Evolutionary conservation across 2,113 vertebrate species (phyloP), one percentile per base, ranked within the genome.

Genomic region (Physeter macrocephalus): DNA sequence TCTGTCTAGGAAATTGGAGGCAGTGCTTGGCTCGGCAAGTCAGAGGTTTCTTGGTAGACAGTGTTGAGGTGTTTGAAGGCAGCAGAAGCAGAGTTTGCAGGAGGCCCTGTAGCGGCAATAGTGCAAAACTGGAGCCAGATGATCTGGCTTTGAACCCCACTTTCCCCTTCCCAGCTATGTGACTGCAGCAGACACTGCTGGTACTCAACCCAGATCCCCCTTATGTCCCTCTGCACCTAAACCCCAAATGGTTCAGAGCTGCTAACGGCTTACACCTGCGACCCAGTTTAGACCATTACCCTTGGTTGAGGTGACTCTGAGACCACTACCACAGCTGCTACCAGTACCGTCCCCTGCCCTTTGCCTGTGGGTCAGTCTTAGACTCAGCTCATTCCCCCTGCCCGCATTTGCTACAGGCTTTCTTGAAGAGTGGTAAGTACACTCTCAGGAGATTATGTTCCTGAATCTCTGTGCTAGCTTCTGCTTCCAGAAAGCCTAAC

Each of bases 331-430:
- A 8, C 12, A 17, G 64, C 82, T 14, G 6, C 8, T 4, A 2
- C 41, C 49, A 1, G 13, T 25, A 52, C 43, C 43, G 3, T 7
- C 5, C 8, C 36, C 31, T 23, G 4, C 57, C 27, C 4, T 25
- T 54, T 6, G 17, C 54, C 46, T 8, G 9, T 14, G 23, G 36
- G 14, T 39, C 15, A 34, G 2, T 66, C 75, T 12, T 14, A 34
- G 46, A 27, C 8, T 31, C 27, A 12, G 27, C 34, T 36, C 34
- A 12, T 5, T 5, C 3, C 12, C 5, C 25, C 3, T 0, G 2
- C 57, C 29, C 27, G 9, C 25, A 9, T 7, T 12, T 3, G 2
- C 23, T 12, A 12, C 69, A 34, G n/a, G n/a, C 82, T 77, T 82
- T 92, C 61, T 41, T 39, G 64, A 71, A 81, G 31, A 36, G 52